Base-by-base conservation (phyloP, 2,113 vertebrate species). In the Todiramphus chloris region DNA sequence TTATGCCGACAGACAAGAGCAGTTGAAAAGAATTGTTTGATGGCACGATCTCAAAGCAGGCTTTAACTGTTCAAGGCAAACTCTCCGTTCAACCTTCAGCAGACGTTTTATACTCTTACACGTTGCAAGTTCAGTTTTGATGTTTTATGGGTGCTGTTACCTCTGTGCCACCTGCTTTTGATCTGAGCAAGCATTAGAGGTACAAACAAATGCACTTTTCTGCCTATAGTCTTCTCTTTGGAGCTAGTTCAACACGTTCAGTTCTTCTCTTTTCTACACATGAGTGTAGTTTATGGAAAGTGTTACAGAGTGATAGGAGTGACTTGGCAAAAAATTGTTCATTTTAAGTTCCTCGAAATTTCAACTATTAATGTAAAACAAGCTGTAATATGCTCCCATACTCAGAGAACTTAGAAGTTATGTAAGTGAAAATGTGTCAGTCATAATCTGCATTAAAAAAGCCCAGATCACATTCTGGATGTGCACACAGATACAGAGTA, bases 41-140 rank as follows among this genome's bases (percentile, higher is more conserved):
- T 60, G 81, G 31, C 79, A 70, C 0, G 0, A 59, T 77, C 63
- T 83, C 68, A 93, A 93, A 87, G 73, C 35, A 50, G 41, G 55
- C 50, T 90, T 92, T 51, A 63, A 33, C 60, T 94, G 88, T 75
- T 92, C 76, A 94, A 72, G 62, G 39, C 83, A 92, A 92, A 68
- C 12, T 64, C 39, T 90, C 39, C 17, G 1, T 77, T 90, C 86
- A 66, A 11, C 1, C 1, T 7, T 90, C 21, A 82, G 69, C 48
- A 84, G 50, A 66, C 66, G 5, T 51, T 94, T 87, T 89, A 48
- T 44, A n/a, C 9, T 76, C 13, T 23, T 11, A 15, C 1, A 21
- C 23, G 19, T 60, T 81, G 53, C 31, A 72, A 81, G 64, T 75
- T 92, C 53, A 62, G 16, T 90, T 89, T 90, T 90, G 73, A 72